Conservation (phyloP, 2,797 vertebrate species). For the Moxostoma hubbsi region DNA sequence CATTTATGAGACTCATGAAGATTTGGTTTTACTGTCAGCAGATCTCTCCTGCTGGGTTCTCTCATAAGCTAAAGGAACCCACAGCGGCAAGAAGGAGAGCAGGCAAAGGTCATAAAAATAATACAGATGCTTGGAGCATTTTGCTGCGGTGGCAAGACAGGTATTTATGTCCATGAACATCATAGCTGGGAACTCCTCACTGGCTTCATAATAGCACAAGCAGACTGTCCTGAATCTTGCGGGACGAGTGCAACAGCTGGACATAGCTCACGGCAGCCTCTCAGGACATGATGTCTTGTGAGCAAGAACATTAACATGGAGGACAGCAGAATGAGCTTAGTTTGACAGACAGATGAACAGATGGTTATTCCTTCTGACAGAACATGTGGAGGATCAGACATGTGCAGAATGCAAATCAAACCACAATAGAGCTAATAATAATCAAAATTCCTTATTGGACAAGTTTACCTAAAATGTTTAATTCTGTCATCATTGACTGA, state of each 20-base stretch:
- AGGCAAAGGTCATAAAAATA: constrained; percentile 6
- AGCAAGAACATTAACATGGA: constrained; percentile 37
- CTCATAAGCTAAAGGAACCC: background rate
- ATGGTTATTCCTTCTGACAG: constrained; percentile 50
- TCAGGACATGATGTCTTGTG: constrained; percentile 40
- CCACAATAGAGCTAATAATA: constrained; percentile 12
- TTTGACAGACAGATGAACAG: constrained; percentile 53
- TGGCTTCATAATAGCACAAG: constrained; percentile 39
- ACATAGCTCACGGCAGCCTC: constrained; percentile 34
- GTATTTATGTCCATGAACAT: background rate
- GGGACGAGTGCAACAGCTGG: constrained; percentile 53
- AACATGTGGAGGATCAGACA: constrained; percentile 33
- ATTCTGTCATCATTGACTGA: too few relatives aligned
- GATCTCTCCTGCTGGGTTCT: constrained; percentile 16
- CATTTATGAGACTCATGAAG: constrained; percentile 34
- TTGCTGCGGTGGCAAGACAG: background rate
- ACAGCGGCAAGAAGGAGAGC: background rate
- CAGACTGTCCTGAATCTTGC: constrained; percentile 50
- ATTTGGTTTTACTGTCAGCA: constrained; percentile 5
- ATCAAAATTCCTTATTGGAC: constrained; percentile 6
- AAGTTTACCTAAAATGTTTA: background rate
- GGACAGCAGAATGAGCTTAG: constrained; percentile 32
- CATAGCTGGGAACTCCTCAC: constrained; percentile 1
- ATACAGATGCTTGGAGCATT: background rate
- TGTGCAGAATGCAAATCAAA: constrained; percentile 25